These are phyloP conservation scores for Danionella dracula DNA, from an alignment of 2,797 vertebrate species.

Conservation along the genomic window DNA sequence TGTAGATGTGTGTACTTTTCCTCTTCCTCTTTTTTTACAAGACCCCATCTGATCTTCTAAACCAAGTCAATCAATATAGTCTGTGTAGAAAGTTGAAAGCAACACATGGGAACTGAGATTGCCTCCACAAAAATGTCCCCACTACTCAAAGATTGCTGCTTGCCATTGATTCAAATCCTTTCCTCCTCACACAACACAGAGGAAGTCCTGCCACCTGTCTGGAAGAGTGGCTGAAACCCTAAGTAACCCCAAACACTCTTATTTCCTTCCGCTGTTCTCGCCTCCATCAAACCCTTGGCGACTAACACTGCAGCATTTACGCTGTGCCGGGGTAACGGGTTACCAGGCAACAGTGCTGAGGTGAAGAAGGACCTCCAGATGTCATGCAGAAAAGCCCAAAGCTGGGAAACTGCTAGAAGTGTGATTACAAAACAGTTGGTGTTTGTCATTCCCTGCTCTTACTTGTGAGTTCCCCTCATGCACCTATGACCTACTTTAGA, in stretches of 20 bases:
- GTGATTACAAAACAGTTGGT: conserved; percentile 13
- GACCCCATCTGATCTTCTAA: background rate
- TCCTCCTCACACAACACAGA: conserved; percentile 11
- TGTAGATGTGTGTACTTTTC: too few relatives aligned
- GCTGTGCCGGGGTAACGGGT: conserved; percentile 56
- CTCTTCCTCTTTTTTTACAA: too few relatives aligned
- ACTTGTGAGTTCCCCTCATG: conserved; percentile 17
- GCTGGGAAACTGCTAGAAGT: conserved; percentile 18
- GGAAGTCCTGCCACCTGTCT: conserved; percentile 22
- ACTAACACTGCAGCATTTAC: conserved; percentile 50
- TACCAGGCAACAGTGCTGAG: conserved; percentile 66
- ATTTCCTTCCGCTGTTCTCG: conserved; percentile 33
- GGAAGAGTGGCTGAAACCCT: conserved; percentile 21
- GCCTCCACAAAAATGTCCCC: conserved; percentile 3
- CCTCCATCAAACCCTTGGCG: conserved; percentile 50
- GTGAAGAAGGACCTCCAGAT: conserved; percentile 28
- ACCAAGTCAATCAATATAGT: conserved; percentile 12
- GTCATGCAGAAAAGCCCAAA: conserved; percentile 29
- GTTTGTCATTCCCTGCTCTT: conserved; percentile 11
- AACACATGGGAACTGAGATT: background rate
- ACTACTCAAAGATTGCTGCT: background rate
- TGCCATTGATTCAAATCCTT: background rate
- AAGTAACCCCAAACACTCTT: conserved; percentile 7
- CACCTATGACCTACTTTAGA: background rate
- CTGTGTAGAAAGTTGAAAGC: conserved; percentile 7